Percentiles rank a stretch among this genome's conserved stretches.
Evolutionary conservation across 2,113 vertebrate genomes (phyloP).

Genomic region (Silurus glanis): DNA sequence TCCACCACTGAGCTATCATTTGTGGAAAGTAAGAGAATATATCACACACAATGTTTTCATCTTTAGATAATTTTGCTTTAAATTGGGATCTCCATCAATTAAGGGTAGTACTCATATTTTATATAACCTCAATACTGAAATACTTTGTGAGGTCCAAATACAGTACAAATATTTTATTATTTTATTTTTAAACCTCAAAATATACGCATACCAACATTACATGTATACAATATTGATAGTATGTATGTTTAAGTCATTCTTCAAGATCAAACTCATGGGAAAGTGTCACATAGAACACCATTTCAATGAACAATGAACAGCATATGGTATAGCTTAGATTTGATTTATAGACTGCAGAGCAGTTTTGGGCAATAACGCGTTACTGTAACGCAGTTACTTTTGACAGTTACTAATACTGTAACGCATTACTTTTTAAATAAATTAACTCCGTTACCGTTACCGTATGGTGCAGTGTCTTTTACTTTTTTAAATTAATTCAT

Average conservation of each 20-base stretch:
- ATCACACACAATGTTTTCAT: slow-evolving; percentile 13
- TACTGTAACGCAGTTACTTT: too few relatives aligned
- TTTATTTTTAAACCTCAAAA: too few relatives aligned
- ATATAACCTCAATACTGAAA: not conserved
- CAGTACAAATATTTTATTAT: too few relatives aligned
- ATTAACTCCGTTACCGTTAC: too few relatives aligned
- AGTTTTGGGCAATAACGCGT: too few relatives aligned
- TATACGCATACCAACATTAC: too few relatives aligned
- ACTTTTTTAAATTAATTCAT: too few relatives aligned
- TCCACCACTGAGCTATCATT: slow-evolving; percentile 13
- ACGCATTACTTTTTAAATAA: too few relatives aligned
- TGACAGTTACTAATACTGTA: too few relatives aligned
- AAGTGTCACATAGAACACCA: not conserved
- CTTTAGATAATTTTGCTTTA: not conserved
- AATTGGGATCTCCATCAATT: not conserved
- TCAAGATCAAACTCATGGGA: not conserved
- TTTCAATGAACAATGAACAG: not conserved
- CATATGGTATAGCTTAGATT: slow-evolving; percentile 1
- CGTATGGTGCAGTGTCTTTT: too few relatives aligned
- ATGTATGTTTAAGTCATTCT: not conserved
- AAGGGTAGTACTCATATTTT: not conserved
- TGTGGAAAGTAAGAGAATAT: not conserved
- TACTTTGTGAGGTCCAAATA: not conserved
- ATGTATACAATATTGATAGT: not conserved
- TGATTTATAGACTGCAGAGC: not conserved